phyloP scores from a whole-genome alignment of 2,888 invertebrate genomes.

The Marasmarcha lunaedactyla region DNA sequence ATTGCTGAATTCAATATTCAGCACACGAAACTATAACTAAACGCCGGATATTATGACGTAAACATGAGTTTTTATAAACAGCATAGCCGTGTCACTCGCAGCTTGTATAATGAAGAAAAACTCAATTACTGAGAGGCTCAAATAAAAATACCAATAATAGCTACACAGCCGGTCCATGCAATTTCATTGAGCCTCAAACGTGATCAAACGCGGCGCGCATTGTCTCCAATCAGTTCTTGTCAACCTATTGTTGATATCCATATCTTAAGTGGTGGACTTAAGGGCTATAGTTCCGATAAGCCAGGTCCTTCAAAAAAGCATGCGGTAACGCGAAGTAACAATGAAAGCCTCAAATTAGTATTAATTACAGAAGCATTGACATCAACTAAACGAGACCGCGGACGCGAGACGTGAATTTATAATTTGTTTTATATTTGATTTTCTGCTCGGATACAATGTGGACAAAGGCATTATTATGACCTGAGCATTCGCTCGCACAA shows the following conservation, averaged over 20 bases:
- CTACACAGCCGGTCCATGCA: slow-evolving; percentile 56
- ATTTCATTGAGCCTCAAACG: slow-evolving; percentile 64
- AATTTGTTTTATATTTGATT: slow-evolving; percentile 25
- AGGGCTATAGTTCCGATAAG: slow-evolving; percentile 8
- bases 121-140: slow-evolving; percentile 28
- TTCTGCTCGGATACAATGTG: slow-evolving; percentile 12
- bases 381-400: slow-evolving; percentile 38
- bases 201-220: slow-evolving; percentile 49
- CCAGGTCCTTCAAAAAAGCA: slow-evolving; percentile 41
- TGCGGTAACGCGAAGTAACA: slow-evolving; percentile 45
- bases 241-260: slow-evolving; percentile 19
- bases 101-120: slow-evolving; percentile 31
- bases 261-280: slow-evolving; percentile 28
- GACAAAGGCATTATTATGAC: not conserved
- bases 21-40: too few relatives aligned
- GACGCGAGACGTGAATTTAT: slow-evolving; percentile 46
- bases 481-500: too few relatives aligned
- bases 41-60: not conserved
- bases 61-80: not conserved
- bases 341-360: slow-evolving; percentile 60
- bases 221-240: slow-evolving; percentile 37
- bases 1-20: too few relatives aligned
- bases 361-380: slow-evolving; percentile 62
- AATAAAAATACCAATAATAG: slow-evolving; percentile 60
- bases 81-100: slow-evolving; percentile 30